Percentiles rank a stretch among this genome's conserved stretches.
Evolutionary conservation across 2,113 vertebrate species (phyloP).

Genomic region (Epinephelus fuscoguttatus): DNA sequence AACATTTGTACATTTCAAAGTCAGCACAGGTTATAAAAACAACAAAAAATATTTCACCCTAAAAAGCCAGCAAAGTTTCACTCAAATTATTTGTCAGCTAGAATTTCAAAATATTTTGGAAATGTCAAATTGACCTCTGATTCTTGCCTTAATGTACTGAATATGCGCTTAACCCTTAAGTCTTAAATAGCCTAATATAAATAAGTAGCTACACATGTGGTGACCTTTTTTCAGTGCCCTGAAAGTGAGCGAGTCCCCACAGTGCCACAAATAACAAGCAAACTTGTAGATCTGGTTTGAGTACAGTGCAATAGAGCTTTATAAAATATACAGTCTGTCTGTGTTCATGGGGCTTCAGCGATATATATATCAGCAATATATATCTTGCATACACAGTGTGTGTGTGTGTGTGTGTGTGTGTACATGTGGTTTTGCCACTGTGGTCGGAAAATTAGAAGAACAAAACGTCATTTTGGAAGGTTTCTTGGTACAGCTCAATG

Average conservation of each 20-base stretch:
- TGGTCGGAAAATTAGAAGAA: constrained; percentile 51
- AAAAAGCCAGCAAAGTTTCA: neutral
- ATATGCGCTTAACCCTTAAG: neutral
- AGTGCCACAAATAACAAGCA: neutral
- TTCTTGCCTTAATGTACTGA: neutral
- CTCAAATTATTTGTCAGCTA: neutral
- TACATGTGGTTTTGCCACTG: constrained; percentile 50
- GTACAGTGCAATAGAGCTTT: neutral
- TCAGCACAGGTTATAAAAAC: neutral
- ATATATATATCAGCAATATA: neutral
- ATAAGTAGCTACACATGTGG: neutral
- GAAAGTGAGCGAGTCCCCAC: neutral
- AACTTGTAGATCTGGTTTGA: neutral
- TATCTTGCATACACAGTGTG: neutral
- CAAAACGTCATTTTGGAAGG: neutral
- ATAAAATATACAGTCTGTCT: neutral
- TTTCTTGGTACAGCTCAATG: constrained; percentile 18
- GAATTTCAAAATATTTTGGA: neutral
- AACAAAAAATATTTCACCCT: neutral
- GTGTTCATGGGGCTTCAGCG: neutral
- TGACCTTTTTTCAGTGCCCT: neutral
- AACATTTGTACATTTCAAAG: too few relatives aligned
- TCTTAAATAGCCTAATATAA: neutral
- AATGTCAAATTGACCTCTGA: neutral
- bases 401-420: constrained; percentile 6